A percentile compares a stretch with the other conserved stretches of the same genome.
Evolutionary conservation across 92 coral and sea anemone species (phyloP).

Genomic region (Montipora capitata): DNA sequence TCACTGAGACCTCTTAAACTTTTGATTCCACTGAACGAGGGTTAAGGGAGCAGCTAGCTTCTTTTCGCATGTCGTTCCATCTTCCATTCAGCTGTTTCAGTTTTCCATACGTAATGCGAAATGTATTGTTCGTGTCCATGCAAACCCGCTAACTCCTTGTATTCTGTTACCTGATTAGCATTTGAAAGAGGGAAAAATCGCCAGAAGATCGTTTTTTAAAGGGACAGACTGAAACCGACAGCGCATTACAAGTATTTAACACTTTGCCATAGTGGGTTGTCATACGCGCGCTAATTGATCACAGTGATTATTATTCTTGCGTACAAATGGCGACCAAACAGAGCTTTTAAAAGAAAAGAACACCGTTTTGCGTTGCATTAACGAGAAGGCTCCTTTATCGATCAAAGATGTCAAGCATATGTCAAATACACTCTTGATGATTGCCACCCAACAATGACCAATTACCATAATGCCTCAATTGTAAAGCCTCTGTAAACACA

Average conservation of each 20-base stretch:
- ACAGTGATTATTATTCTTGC: conserved; percentile 32
- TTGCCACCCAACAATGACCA: conserved; percentile 78
- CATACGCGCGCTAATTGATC: conserved; percentile 59
- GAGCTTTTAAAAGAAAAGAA: conserved; percentile 20
- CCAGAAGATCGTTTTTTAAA: conserved; percentile 30
- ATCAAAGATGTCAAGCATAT: conserved; percentile 62
- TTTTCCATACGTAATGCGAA: conserved; percentile 31
- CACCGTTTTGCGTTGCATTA: conserved; percentile 52
- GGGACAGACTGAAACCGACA: conserved; percentile 50
- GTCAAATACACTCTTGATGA: conserved; percentile 66
- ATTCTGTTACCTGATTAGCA: conserved; percentile 41
- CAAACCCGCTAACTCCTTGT: conserved; percentile 30
- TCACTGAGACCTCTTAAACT: conserved; percentile 3
- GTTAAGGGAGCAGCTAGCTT: conserved; percentile 16
- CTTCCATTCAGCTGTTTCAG: conserved; percentile 52
- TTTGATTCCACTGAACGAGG: background rate
- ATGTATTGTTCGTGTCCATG: conserved; percentile 46
- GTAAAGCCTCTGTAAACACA: conserved; percentile 49
- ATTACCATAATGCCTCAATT: conserved; percentile 65
- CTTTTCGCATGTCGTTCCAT: conserved; percentile 22
- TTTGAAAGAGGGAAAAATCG: conserved; percentile 46
- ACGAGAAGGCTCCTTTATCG: conserved; percentile 49
- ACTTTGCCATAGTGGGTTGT: conserved; percentile 49
- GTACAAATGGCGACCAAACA: conserved; percentile 54
- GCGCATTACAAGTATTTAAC: conserved; percentile 57